phyloP scores from a whole-genome alignment of 2,888 invertebrate genomes.

The Pseudococcus viburni region DNA sequence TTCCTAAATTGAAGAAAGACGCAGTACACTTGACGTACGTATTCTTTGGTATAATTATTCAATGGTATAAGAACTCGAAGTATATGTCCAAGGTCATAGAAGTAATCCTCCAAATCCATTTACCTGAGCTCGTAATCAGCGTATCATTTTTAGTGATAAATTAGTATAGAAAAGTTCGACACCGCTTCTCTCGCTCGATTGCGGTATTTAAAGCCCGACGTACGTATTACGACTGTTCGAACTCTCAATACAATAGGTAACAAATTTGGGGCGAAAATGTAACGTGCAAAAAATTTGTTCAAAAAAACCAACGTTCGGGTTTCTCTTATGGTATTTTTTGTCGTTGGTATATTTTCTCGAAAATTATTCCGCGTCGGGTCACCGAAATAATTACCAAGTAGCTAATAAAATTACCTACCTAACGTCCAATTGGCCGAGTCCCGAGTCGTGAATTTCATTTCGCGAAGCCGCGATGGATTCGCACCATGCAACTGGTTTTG shows the following conservation, averaged over 20 bases:
- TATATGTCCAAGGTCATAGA: neutral
- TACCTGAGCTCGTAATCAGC: constrained; percentile 18
- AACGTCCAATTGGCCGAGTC: neutral
- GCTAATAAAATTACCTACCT: neutral
- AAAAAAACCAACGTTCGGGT: neutral
- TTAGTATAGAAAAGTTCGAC: constrained; percentile 12
- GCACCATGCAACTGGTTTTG: neutral
- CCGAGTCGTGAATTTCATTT: neutral
- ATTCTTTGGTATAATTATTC: constrained; percentile 33
- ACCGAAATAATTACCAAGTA: neutral
- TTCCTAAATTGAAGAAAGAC: neutral
- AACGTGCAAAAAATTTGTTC: neutral
- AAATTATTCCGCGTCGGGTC: too few relatives aligned
- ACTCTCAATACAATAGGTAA: neutral
- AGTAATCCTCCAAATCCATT: constrained; percentile 46
- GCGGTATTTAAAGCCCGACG: neutral
- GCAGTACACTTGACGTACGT: neutral
- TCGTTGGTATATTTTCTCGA: neutral
- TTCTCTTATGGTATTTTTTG: neutral
- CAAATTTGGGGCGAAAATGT: neutral
- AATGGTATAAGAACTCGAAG: constrained; percentile 37
- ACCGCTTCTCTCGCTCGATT: neutral
- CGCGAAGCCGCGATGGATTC: neutral
- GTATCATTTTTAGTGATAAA: constrained; percentile 8
- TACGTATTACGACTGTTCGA: neutral